phyloP scores from a whole-genome alignment of 1,140 invertebrate species.

The Monochamus saltuarius region DNA sequence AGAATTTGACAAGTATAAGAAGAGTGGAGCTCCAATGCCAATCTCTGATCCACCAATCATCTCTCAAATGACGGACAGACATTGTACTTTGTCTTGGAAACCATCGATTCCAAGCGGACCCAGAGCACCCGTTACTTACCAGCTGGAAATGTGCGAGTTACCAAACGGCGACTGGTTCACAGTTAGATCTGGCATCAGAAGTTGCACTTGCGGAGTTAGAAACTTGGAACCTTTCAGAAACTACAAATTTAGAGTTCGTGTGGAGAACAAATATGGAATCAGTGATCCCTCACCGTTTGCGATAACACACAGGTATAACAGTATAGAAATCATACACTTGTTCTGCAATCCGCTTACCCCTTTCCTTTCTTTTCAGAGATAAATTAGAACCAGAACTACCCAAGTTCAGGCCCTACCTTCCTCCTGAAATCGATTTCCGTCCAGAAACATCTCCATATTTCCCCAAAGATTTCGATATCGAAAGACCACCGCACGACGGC shows the following conservation, averaged over 20 bases:
- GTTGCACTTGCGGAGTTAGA: constrained; percentile 80
- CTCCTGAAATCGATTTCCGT: constrained; percentile 80
- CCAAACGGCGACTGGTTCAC: constrained; percentile 88
- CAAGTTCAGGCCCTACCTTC: constrained; percentile 75
- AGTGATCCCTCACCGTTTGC: constrained; percentile 90
- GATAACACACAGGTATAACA: constrained; percentile 65
- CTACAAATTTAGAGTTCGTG: constrained; percentile 90
- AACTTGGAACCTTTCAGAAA: constrained; percentile 83
- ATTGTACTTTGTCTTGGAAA: constrained; percentile 86
- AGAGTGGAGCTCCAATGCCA: constrained; percentile 78
- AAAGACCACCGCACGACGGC: constrained; percentile 78
- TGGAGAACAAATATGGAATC: constrained; percentile 95
- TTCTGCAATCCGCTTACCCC: not conserved
- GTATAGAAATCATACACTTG: not conserved
- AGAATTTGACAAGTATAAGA: constrained; percentile 81
- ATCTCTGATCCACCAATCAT: constrained; percentile 86
- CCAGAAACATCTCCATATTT: constrained; percentile 87
- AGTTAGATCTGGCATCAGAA: constrained; percentile 75
- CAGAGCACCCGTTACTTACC: constrained; percentile 84
- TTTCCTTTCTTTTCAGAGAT: constrained; percentile 53
- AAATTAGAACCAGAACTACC: constrained; percentile 79
- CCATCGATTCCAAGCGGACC: constrained; percentile 82
- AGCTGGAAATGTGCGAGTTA: constrained; percentile 88
- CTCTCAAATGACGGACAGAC: constrained; percentile 81
- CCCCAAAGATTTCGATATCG: constrained; percentile 87